Base-by-base conservation (phyloP, 2,888 invertebrate species). In the Hydrotaea cyrtoneurina region DNA sequence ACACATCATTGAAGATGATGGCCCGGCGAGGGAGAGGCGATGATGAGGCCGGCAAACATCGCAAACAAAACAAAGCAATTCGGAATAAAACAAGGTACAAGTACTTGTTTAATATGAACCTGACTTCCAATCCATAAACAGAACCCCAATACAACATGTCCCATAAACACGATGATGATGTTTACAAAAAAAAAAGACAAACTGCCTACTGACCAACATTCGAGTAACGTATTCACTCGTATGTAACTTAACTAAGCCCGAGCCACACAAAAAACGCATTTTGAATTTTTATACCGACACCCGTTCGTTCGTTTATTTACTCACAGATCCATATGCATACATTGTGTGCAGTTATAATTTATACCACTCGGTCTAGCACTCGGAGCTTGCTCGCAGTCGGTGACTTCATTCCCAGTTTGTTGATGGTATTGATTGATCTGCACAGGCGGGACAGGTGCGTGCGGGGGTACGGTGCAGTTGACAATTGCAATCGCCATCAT, bases 201-300 rank as follows among this genome's bases (percentile, higher is more conserved):
- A 36, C 36, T n/a, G 39, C 39, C 31, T 31, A 39, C 8, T 39
- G 11, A 13, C 39, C 39, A 13, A 39, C 11, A 39, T 39, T 39
- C 39, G 39, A 39, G 39, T 10, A 39, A 11, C 11, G 31, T 36
- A n/a, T 26, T 23, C 26, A 1, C 5, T 26, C 26, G 26, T 15
- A 26, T 66, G 13, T 31, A 59, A 83, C 64, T 75, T 57, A 78
- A 75, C 73, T 72, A 31, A 76, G 78, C 64, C 21, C 36, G 31
- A 21, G 50, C 13, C 43, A 50, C n/a, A 21, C 21, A 31, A 53
- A n/a, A 73, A 73, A 64, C 78, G 72, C 81, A 73, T 75, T 62
- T 78, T 73, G 81, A 81, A 81, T 84, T 39, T 76, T 62, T 57
- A 64, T 57, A 13, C 39, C 31, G 31, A 31, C 31, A 31, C 31